Evolutionary conservation across 2,888 invertebrate genomes (phyloP).

Genomic region (Cheilosia urbana): DNA sequence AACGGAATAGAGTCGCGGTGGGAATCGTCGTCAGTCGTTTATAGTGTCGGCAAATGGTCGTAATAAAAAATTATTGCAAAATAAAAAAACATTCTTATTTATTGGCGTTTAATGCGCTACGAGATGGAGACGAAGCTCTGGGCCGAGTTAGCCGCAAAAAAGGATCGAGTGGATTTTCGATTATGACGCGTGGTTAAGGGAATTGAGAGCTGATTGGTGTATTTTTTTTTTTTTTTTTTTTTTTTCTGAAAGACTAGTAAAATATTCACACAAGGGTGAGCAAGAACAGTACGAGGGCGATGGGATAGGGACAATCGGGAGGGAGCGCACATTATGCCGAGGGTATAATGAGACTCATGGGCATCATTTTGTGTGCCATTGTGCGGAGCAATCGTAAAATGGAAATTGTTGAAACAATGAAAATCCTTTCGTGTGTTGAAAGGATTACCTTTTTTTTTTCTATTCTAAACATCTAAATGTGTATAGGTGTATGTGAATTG

Average conservation of each 20-base stretch:
- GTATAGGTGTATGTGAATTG: neutral
- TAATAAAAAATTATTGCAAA: slow-evolving; percentile 83
- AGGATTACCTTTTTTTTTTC: slow-evolving; percentile 41
- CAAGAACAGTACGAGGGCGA: neutral
- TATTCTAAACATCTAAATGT: slow-evolving; percentile 34
- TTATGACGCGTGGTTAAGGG: slow-evolving; percentile 68
- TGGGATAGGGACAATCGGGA: neutral
- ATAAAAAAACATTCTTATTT: slow-evolving; percentile 83
- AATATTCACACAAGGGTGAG: slow-evolving; percentile 68
- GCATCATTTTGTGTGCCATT: slow-evolving; percentile 64
- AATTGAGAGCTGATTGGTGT: neutral
- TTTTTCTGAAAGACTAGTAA: slow-evolving; percentile 30
- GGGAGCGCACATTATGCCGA: slow-evolving; percentile 51
- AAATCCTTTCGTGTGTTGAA: slow-evolving; percentile 49
- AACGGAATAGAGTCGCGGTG: slow-evolving; percentile 14
- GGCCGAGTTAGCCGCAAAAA: slow-evolving; percentile 33
- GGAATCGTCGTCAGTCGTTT: slow-evolving; percentile 61
- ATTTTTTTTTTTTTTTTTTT: neutral
- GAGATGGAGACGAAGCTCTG: slow-evolving; percentile 20
- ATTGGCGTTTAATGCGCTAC: slow-evolving; percentile 81
- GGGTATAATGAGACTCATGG: slow-evolving; percentile 73
- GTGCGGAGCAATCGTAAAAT: slow-evolving; percentile 69
- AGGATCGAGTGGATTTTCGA: slow-evolving; percentile 71
- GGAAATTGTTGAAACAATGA: slow-evolving; percentile 71
- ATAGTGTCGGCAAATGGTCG: slow-evolving; percentile 68